Evolutionary conservation across 2,113 vertebrate genomes (phyloP).

Genomic region (Gadus chalcogrammus): DNA sequence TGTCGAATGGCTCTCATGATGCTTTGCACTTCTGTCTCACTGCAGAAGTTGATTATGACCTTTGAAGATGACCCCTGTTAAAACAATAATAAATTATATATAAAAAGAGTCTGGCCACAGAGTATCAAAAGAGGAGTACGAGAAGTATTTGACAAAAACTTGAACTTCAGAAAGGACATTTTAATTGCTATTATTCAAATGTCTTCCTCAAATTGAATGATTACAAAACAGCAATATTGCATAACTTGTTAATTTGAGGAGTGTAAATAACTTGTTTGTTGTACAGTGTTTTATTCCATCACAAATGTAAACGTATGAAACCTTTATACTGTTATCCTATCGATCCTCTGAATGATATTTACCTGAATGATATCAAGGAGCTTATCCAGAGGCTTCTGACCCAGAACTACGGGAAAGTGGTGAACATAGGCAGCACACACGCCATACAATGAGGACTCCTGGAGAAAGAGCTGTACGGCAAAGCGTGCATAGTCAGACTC

Average conservation of each 20-base stretch:
- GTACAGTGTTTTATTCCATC: neutral
- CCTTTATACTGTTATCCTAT: too few relatives aligned
- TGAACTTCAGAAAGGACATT: too few relatives aligned
- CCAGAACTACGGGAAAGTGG: conserved; percentile 54
- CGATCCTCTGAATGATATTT: neutral
- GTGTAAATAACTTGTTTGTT: too few relatives aligned
- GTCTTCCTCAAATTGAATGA: too few relatives aligned
- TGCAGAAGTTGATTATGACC: conserved; percentile 64
- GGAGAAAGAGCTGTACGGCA: conserved; percentile 69
- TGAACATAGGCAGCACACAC: conserved; percentile 68
- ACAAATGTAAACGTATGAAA: too few relatives aligned
- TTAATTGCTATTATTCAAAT: too few relatives aligned
- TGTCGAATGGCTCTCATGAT: conserved; percentile 58
- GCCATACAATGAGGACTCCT: conserved; percentile 55
- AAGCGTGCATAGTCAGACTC: conserved; percentile 70
- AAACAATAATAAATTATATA: conserved; percentile 1
- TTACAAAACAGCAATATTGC: too few relatives aligned
- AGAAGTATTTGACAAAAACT: too few relatives aligned
- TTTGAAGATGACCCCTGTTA: conserved; percentile 53
- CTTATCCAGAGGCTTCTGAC: conserved; percentile 41
- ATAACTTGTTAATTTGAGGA: too few relatives aligned
- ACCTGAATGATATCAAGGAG: conserved; percentile 57
- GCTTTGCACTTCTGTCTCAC: conserved; percentile 59
- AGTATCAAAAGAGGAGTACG: too few relatives aligned
- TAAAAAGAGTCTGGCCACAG: neutral